phyloP scores from a whole-genome alignment of 2,113 vertebrate species.

The Apodemus sylvaticus region DNA sequence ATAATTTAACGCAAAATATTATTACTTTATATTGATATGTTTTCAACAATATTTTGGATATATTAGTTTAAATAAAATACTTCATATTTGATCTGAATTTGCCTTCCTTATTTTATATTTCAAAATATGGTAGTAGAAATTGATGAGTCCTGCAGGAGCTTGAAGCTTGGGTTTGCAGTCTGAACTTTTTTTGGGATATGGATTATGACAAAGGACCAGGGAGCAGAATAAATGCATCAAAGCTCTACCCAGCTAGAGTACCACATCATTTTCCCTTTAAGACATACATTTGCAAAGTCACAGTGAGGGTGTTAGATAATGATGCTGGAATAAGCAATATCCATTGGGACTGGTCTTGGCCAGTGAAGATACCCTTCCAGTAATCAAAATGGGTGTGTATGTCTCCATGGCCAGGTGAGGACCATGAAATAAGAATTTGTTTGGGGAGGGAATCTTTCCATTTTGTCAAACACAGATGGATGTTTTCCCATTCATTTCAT shows the following conservation, averaged over 20 bases:
- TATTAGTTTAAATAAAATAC: background rate
- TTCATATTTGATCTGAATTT: background rate
- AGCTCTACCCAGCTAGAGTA: background rate
- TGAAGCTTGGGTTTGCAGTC: background rate
- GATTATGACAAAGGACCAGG: background rate
- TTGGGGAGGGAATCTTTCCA: background rate
- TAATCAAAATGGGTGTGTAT: background rate
- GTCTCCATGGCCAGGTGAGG: background rate
- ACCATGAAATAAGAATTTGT: background rate
- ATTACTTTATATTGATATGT: background rate
- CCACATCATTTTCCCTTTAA: background rate
- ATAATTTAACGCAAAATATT: background rate
- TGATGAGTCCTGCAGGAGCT: background rate
- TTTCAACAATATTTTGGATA: conserved; percentile 24
- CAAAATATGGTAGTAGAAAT: background rate
- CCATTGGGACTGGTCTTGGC: background rate
- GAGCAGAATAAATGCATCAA: background rate
- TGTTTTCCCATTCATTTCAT: background rate
- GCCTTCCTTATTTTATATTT: background rate
- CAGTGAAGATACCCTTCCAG: background rate
- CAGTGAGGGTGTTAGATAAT: background rate
- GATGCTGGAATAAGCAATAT: background rate
- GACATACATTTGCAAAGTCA: background rate
- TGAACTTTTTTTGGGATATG: background rate
- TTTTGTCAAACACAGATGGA: background rate